Percentiles rank a stretch among this genome's conserved stretches.
These are phyloP conservation scores for Helicoverpa zea DNA, from an alignment of 1,140 invertebrate species.

Conservation along the genomic window DNA sequence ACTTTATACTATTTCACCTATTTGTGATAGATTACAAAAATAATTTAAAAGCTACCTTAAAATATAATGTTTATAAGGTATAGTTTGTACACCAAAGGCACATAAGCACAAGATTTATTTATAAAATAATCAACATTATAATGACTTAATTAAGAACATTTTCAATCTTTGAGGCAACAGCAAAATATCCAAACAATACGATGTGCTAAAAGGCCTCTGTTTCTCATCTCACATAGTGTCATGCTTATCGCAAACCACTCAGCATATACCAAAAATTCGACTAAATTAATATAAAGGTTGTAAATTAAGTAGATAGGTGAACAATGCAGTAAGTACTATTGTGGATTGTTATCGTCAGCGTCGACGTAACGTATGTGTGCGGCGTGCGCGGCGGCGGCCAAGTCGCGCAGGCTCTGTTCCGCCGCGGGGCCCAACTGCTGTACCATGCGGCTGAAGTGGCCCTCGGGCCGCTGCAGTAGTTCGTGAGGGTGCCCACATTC, in stretches of 20 bases:
- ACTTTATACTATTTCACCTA: background rate
- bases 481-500: slow-evolving; percentile 92
- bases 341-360: slow-evolving; percentile 66
- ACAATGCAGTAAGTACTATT: slow-evolving; percentile 53
- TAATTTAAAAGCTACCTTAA: background rate
- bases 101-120: background rate
- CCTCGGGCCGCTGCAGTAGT: slow-evolving; percentile 88
- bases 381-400: slow-evolving; percentile 78
- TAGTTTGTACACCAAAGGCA: background rate
- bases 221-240: no score
- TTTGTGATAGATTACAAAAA: slow-evolving; percentile 26
- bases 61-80: background rate
- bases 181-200: no score
- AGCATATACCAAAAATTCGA: no score
- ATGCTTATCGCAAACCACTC: no score
- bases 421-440: slow-evolving; percentile 79
- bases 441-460: slow-evolving; percentile 87
- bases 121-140: background rate
- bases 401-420: slow-evolving; percentile 80
- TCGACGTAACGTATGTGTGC: slow-evolving; percentile 84
- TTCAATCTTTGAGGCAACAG: no score
- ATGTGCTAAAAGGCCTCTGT: no score
- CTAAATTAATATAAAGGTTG: no score
- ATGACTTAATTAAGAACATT: no score
- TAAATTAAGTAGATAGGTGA: slow-evolving; percentile 17